Base-by-base conservation (phyloP, 1,140 invertebrate genomes). In the Eciton burchellii region DNA sequence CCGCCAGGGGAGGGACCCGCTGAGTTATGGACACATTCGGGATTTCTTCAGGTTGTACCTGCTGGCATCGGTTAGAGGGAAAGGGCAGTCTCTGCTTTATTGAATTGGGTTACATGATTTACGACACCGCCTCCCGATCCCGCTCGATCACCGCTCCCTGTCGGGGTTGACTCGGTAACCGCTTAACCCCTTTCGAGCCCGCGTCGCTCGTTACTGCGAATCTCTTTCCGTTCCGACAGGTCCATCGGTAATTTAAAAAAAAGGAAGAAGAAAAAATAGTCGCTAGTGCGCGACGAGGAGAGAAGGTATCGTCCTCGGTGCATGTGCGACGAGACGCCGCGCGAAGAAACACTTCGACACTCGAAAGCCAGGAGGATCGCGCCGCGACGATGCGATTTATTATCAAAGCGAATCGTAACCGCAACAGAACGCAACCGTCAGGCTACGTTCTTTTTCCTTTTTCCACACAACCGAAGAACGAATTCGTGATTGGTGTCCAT, bases 101-200 rank as follows among this genome's bases (percentile, higher is more conserved):
- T 92, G 89, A 92, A 91, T 91, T 91, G 90, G 88, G 88, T 90
- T 92, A 82, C 90, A 90, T 92, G 91, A 92, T 91, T 91, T 91
- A 91, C 84, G 85, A 88, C 84, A 89, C 85, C 85, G 83, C 82
- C 72, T 83, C 71, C 79, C 74, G 86, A 89, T 88, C 88, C 88
- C 88, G 88, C 82, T 88, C 87, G 84, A 89, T 89, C 87, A 89
- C 68, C 72, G 54, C 83, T 88, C 85, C 72, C 79, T 88, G 86
- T 87, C 86, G 73, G 72, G 76, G 74, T 89, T 88, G 82, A 85
- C 76, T 89, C 84, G n/a, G 83, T 89, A 86, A 88, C 86, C n/a
- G 86, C 54, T 87, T 82, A 87, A 87, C 77, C 84, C 68, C 68
- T 72, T 43, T 49, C 65, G 59, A 68, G 57, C 24, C 57, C 26